A percentile compares a stretch with the other conserved stretches of the same genome.
phyloP scores from a whole-genome alignment of 1,140 invertebrate genomes.

The Drosophila malerkotliana region DNA sequence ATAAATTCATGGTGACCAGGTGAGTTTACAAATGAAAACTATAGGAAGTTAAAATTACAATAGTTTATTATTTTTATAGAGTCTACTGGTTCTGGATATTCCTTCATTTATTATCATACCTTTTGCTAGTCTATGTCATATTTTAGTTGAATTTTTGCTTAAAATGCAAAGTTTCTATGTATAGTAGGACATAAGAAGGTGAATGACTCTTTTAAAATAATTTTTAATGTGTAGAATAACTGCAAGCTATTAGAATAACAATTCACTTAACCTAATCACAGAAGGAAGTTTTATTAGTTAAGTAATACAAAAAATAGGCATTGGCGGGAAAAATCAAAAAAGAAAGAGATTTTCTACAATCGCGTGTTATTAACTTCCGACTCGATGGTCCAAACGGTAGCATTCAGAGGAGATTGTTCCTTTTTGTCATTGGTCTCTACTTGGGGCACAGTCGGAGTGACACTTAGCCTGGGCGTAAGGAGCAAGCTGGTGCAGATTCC shows the following conservation, averaged over 20 bases:
- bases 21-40: slow-evolving; percentile 21
- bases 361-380: slow-evolving; percentile 73
- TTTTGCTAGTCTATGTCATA: slow-evolving; percentile 44
- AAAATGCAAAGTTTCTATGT: no score
- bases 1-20: slow-evolving; percentile 87
- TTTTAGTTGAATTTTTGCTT: slow-evolving; percentile 31
- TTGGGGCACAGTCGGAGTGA: slow-evolving; percentile 26
- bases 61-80: slow-evolving; percentile 18
- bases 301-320: slow-evolving; percentile 22
- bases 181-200: background rate
- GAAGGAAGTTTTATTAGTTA: slow-evolving; percentile 58
- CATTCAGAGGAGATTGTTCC: slow-evolving; percentile 67
- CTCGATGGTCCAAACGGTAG: slow-evolving; percentile 72
- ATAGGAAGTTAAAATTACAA: background rate
- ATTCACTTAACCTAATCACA: slow-evolving; percentile 70
- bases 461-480: slow-evolving; percentile 58
- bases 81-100: slow-evolving; percentile 73
- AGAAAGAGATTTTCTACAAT: slow-evolving; percentile 26
- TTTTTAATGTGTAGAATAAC: slow-evolving; percentile 14
- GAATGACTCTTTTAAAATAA: background rate
- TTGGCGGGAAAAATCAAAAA: slow-evolving; percentile 6
- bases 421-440: slow-evolving; percentile 51
- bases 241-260: slow-evolving; percentile 25
- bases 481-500: slow-evolving; percentile 76
- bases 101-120: slow-evolving; percentile 50